A percentile compares a stretch with the other conserved stretches of the same genome.
Evolutionary conservation across 2,113 vertebrate genomes (phyloP).

Genomic region (Martes martes): DNA sequence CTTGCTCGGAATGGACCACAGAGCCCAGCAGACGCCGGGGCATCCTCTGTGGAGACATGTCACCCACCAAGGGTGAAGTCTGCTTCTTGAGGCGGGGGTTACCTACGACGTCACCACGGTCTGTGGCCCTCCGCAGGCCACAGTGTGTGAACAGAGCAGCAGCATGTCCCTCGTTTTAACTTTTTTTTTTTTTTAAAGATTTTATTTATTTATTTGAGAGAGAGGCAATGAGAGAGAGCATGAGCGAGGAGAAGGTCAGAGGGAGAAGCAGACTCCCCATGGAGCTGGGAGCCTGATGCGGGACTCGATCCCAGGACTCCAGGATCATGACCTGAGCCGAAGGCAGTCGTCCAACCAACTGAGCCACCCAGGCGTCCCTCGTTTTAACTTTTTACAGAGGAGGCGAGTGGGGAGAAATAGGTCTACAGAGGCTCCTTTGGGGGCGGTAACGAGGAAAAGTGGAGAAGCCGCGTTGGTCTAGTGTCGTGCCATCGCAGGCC

Average conservation of each 20-base stretch:
- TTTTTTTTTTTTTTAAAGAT: no score
- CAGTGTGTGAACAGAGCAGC: background rate
- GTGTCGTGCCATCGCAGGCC: background rate
- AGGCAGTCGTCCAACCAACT: no score
- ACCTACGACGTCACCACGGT: accelerated
- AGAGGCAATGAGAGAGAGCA: no score
- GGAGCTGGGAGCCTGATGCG: no score
- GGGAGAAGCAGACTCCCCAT: no score
- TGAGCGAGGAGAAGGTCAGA: no score
- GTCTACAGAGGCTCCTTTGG: background rate
- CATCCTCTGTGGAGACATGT: accelerated
- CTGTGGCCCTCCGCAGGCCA: no score
- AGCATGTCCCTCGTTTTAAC: background rate
- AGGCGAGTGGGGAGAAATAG: accelerated
- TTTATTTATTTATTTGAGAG: no score
- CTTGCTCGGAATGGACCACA: background rate
- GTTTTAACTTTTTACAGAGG: background rate
- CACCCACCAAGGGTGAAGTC: background rate
- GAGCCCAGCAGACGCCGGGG: accelerated
- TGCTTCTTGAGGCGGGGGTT: background rate
- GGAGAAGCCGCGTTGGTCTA: background rate
- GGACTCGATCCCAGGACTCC: no score
- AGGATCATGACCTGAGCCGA: no score
- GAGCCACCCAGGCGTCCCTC: no score
- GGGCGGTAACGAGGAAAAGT: accelerated